Base-by-base conservation (phyloP, 2,113 vertebrate species). In the Microcebus jonahi region DNA sequence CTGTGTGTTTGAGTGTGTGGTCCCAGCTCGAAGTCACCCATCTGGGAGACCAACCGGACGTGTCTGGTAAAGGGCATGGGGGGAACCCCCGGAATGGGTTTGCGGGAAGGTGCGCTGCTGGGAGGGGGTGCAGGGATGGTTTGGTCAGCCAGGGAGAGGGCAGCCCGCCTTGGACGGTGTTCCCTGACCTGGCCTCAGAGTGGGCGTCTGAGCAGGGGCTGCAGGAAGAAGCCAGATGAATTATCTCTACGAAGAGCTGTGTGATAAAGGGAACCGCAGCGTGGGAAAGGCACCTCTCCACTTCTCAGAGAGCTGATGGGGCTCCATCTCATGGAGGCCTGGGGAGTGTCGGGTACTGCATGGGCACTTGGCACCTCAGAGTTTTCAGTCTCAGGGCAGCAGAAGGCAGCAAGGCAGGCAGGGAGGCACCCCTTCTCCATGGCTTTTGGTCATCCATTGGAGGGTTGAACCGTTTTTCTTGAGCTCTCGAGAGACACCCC, bases 291-390 rank as follows among this genome's bases (percentile, higher is more conserved):
- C 21, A 25, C 1, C 17, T 29, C 45, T 53, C 20, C 3, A 6
- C 25, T 55, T 86, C 57, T 27, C 57, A 65, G 34, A 63, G 67
- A 12, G 18, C 39, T 55, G 4, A 31, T 8, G 18, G 70, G 29
- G 29, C 27, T n/a, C 45, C 6, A 3, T 12, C 23, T n/a, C 36
- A 29, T 9, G 17, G 57, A 42, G 12, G n/a, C 14, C 29, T 53
- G 29, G 11, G 83, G 53, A 34, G 4, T 8, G 14, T 11, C 11
- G 0, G 0, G 2, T 7, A 18, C 71, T 57, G 42, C 11, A 5
- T 29, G 27, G 7, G 8, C 14, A 50, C 31, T n/a, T 31, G 10
- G 8, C 14, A 50, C 31, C 48, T 8, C 10, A 3, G 82, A 3
- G 3, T 39, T 27, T 88, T 42, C 36, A 73, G 31, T 48, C 53